Evolutionary conservation across 1,140 invertebrate genomes (phyloP).

Genomic region (Ceratosolen solmsi): DNA sequence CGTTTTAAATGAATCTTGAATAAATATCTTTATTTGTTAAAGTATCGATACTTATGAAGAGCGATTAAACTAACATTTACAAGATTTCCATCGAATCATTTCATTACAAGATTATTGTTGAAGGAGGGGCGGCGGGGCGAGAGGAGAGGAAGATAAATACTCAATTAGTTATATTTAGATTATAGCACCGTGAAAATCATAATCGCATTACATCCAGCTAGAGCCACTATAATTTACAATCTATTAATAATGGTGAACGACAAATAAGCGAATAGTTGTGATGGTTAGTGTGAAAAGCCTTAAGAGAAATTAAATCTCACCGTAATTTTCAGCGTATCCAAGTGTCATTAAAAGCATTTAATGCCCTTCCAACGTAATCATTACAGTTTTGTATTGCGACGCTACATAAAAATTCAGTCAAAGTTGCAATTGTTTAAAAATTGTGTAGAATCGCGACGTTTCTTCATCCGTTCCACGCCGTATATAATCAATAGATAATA

Average conservation of each 20-base stretch:
- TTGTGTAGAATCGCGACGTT: too few relatives aligned
- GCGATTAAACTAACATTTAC: too few relatives aligned
- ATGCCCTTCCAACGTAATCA: slow-evolving; percentile 43
- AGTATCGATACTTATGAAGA: background rate
- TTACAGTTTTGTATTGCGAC: slow-evolving; percentile 42
- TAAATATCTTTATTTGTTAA: background rate
- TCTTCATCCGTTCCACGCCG: slow-evolving; percentile 2
- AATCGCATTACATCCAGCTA: too few relatives aligned
- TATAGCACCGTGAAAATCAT: too few relatives aligned
- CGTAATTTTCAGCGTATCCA: slow-evolving; percentile 48
- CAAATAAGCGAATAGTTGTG: background rate
- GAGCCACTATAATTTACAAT: too few relatives aligned
- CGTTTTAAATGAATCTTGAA: background rate
- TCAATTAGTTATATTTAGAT: too few relatives aligned
- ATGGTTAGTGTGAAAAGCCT: background rate
- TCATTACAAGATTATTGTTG: too few relatives aligned
- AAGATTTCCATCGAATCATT: too few relatives aligned
- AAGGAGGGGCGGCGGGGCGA: too few relatives aligned
- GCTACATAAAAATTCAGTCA: slow-evolving; percentile 49
- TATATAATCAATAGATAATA: background rate
- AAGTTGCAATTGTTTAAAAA: slow-evolving; percentile 49
- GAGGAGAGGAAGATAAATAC: too few relatives aligned
- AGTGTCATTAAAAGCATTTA: slow-evolving; percentile 42
- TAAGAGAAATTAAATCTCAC: slow-evolving; percentile 31
- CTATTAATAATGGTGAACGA: too few relatives aligned